Evolutionary conservation across 2,113 vertebrate species (phyloP), one percentile per base, ranked within the genome.

Genomic region (Brachionichthys hirsutus): DNA sequence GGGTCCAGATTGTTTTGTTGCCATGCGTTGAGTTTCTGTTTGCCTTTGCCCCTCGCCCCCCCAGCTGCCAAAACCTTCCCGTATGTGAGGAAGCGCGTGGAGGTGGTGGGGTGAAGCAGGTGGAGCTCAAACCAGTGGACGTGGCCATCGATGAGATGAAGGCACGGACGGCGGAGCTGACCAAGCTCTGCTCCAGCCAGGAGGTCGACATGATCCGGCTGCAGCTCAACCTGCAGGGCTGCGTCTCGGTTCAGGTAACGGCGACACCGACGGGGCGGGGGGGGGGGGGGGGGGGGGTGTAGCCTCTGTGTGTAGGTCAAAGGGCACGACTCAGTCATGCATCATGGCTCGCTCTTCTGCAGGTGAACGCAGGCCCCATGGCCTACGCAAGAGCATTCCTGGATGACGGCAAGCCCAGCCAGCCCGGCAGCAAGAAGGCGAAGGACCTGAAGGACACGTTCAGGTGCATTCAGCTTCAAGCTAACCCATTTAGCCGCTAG

Each of bases 181-280:
- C 90, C 52, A 94, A 95, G 10, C 92, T 98, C 9, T 98, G 96
- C 75, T 92, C 94, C 43, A 83, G 87, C 12, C 83, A 82, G 12
- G 97, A 96, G 0, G 93, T 97, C 48, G 95, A 99, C 87, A 98
- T 98, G 97, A 99, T 98, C 81, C 95, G 98, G 56, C 92, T 99
- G 52, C 97, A 99, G 72, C 94, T 99, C 55, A 98, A 98, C 56
- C 62, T 98, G 53, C 97, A 99, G 75, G 95, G 97, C 80, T 96
- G 97, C 9, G 96, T 98, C 59, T 97, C 94, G 1, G 96, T 98
- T 69, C 97, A 99, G 93, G 97, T 99, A 38, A 60, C 17, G 16
- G 6, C 9, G n/a, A n/a, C 10, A 2, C 12, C 1, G 8, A 1
- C 5, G 16, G 9, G 18, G 20, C 4, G 30, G 1, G 0, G 8